phyloP scores from a whole-genome alignment of 2,797 vertebrate genomes.

The Falco peregrinus region DNA sequence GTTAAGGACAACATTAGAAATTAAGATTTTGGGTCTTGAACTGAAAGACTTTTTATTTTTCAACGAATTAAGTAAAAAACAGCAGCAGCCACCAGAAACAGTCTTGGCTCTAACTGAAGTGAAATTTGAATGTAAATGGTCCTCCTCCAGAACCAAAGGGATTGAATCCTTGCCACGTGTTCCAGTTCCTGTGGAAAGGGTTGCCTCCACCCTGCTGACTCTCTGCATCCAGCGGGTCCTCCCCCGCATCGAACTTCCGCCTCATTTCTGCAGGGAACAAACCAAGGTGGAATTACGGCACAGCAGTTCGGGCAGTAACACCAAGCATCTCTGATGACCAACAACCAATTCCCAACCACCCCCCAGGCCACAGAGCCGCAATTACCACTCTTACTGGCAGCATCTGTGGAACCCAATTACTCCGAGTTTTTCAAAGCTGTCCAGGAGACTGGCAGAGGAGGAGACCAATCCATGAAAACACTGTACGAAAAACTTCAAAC shows the following conservation, averaged over 20 bases:
- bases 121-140: slow-evolving; percentile 96
- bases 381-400: background rate
- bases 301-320: background rate
- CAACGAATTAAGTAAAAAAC: slow-evolving; percentile 58
- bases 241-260: slow-evolving; percentile 92
- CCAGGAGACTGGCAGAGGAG: background rate
- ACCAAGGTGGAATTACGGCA: background rate
- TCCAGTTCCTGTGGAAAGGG: slow-evolving; percentile 87
- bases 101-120: slow-evolving; percentile 86
- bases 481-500: rapidly evolving
- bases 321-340: background rate
- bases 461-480: background rate
- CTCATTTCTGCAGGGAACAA: slow-evolving; percentile 82
- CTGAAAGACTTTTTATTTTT: slow-evolving; percentile 69
- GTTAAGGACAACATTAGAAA: slow-evolving; percentile 67
- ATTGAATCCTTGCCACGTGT: slow-evolving; percentile 93
- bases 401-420: background rate
- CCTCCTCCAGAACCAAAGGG: slow-evolving; percentile 93
- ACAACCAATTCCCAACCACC: background rate
- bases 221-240: slow-evolving; percentile 95
- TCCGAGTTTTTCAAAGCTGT: background rate
- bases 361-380: background rate
- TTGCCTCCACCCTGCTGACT: slow-evolving; percentile 89
- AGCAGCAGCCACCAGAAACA: slow-evolving; percentile 58
- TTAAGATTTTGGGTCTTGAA: slow-evolving; percentile 64